phyloP scores from a whole-genome alignment of 2,888 invertebrate genomes.

The Diloba caeruleocephala region DNA sequence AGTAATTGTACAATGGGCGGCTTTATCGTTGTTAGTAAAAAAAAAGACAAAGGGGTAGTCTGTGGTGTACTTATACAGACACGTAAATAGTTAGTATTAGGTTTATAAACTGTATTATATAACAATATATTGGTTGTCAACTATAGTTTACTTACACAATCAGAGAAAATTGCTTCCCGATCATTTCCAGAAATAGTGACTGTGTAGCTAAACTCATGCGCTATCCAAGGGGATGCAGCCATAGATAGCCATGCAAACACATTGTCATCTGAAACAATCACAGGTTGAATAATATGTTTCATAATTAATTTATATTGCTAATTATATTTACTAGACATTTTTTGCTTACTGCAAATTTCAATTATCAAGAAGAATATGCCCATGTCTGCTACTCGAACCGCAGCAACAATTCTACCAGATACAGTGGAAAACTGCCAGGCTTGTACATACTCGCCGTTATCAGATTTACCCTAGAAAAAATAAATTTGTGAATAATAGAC shows the following conservation, averaged over 20 bases:
- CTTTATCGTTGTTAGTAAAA: no score
- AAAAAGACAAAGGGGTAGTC: no score
- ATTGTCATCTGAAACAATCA: constrained; percentile 66
- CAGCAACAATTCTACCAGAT: constrained; percentile 80
- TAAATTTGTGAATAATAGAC: not conserved
- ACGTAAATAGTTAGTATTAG: not conserved
- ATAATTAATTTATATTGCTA: not conserved
- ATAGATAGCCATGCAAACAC: constrained; percentile 81
- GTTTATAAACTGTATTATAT: not conserved
- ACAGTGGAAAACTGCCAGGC: constrained; percentile 83
- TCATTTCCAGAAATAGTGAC: constrained; percentile 84
- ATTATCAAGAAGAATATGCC: constrained; percentile 84
- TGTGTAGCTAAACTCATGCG: constrained; percentile 79
- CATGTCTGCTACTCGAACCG: constrained; percentile 81
- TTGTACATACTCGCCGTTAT: constrained; percentile 82
- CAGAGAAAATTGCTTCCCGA: constrained; percentile 84
- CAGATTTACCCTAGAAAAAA: constrained; percentile 75
- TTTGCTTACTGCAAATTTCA: constrained; percentile 76
- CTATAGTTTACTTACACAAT: constrained; percentile 80
- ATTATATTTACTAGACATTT: not conserved
- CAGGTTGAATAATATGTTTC: not conserved
- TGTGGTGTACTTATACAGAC: no score
- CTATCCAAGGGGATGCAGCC: constrained; percentile 81
- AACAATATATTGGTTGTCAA: not conserved
- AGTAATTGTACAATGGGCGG: no score